These are phyloP conservation scores for Mesoligia furuncula DNA, from an alignment of 2,888 invertebrate genomes.

Conservation along the genomic window DNA sequence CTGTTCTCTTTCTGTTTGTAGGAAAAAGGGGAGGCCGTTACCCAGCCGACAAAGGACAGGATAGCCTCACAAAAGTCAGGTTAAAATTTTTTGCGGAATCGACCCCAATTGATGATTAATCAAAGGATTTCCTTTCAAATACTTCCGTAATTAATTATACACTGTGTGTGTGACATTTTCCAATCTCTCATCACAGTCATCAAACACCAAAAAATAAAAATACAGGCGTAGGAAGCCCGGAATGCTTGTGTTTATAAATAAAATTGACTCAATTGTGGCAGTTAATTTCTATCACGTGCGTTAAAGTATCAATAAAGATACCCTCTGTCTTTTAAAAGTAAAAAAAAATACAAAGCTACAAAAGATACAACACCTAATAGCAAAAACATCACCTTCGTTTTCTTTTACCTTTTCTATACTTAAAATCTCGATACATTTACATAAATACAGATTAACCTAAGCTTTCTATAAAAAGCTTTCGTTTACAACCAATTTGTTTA, in stretches of 20 bases:
- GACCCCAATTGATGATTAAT: no score
- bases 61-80: background rate
- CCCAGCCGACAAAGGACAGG: background rate
- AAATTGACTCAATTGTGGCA: conserved; percentile 48
- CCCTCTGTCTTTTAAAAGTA: conserved; percentile 6
- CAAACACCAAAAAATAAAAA: background rate
- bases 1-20: no score
- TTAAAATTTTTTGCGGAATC: background rate
- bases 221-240: background rate
- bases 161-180: background rate
- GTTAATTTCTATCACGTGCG: conserved; percentile 53
- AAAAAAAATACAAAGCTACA: conserved; percentile 50
- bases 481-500: conserved; percentile 60
- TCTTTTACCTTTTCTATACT: background rate
- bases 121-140: background rate
- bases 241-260: conserved; percentile 13
- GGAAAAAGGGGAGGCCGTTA: background rate
- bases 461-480: conserved; percentile 58
- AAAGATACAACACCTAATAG: conserved; percentile 43
- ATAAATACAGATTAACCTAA: conserved; percentile 48
- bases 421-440: conserved; percentile 36
- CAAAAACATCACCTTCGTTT: conserved; percentile 30
- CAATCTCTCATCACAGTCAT: no score
- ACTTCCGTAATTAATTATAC: background rate
- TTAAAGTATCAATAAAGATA: conserved; percentile 26